Evolutionary conservation across 53 echinoderm and acorn worm species (phyloP), one percentile per base, ranked within the genome.

Genomic region (Patiria pectinifera): DNA sequence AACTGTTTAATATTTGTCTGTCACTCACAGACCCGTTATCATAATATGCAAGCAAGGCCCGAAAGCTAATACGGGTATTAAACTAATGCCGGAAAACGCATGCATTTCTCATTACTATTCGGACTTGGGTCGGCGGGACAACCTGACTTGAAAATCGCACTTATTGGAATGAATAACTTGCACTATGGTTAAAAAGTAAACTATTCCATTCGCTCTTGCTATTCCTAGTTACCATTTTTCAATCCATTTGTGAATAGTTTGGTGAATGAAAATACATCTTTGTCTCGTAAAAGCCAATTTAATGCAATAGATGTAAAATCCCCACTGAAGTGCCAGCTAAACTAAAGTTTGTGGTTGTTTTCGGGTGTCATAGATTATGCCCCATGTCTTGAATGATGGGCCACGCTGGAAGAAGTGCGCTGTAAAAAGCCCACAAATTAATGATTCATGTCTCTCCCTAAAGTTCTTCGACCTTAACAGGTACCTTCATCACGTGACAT

Each of bases 1-100:
- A 92, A 92, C 84, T 92, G 92, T 84, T 92, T 85, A 60, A 85
- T 92, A 92, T 92, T 85, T 59, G 61, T 61, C 78, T 78, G 88
- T 88, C 88, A 88, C 59, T 88, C 88, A 78, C 25, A 59, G 78
- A 12, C 6, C 77, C 62, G 59, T 60, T 88, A 88, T 60, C 77
- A 78, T 43, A 88, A 88, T 78, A 87, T 87, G 79, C 88, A 88
- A 3, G 78, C 78, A 43, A 35, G 44, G 60, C 23, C 69, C 45
- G 25, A 46, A 71, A 71, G 44, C 76, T 75, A 86, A 86, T 75
- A 75, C 22, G 74, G 24, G 74, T 74, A 74, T 74, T 74, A 74
- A 70, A 74, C 24, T 74, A 74, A 74, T 74, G 24, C 74, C 74
- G 24, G 70, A 74, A 24, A 74, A 24, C 22, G 22, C 74, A 74